Percentiles rank a stretch among this genome's conserved stretches.
Conservation (phyloP, 2,888 invertebrate genomes). For the Hetaerina titia region DNA sequence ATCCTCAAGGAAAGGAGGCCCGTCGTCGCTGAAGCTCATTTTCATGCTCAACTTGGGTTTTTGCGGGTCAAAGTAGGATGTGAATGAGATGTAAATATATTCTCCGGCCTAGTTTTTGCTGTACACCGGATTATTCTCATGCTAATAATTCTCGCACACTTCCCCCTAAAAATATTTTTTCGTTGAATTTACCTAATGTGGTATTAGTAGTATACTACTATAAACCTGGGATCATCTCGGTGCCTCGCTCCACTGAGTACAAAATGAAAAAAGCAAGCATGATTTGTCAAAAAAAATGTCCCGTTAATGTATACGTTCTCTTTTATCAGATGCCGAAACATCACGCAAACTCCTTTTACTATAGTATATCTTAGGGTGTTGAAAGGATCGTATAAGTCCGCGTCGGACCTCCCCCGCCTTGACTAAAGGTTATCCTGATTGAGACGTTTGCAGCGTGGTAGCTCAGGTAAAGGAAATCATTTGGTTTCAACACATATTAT, state of each 20-base stretch:
- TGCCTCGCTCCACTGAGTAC: neutral
- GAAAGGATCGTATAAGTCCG: neutral
- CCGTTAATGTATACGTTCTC: neutral
- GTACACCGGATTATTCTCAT: neutral
- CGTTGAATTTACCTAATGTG: neutral
- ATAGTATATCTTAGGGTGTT: neutral
- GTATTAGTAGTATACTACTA: neutral
- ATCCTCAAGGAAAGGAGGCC: neutral
- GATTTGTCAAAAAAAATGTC: neutral
- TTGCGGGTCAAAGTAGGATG: neutral
- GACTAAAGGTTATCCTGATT: neutral
- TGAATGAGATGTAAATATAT: slow-evolving; percentile 28
- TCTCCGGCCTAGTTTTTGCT: neutral
- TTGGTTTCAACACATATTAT: neutral
- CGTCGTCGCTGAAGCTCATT: neutral
- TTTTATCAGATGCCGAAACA: neutral
- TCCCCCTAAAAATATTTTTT: neutral
- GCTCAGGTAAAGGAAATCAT: neutral
- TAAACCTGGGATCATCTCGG: neutral
- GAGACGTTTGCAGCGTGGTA: neutral
- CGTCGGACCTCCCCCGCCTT: neutral
- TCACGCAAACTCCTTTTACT: neutral
- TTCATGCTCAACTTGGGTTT: neutral
- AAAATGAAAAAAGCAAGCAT: neutral
- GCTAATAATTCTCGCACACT: slow-evolving; percentile 21